phyloP scores from a whole-genome alignment of 2,113 vertebrate genomes.

The Sapayoa aenigma region DNA sequence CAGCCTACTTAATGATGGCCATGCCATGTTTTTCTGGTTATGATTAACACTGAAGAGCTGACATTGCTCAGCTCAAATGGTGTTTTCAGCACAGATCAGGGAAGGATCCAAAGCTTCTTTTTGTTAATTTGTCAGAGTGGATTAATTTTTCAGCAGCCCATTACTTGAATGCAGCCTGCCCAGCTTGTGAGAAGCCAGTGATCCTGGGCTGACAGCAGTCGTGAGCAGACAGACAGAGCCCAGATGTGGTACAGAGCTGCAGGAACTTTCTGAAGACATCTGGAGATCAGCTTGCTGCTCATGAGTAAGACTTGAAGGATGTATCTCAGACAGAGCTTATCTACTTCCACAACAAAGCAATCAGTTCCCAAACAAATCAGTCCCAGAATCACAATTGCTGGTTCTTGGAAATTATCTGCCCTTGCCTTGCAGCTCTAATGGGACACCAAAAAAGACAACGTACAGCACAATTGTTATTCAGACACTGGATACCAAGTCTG shows the following conservation, averaged over 20 bases:
- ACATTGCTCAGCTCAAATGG: neutral
- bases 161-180: neutral
- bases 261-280: neutral
- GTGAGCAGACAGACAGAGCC: neutral
- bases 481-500: neutral
- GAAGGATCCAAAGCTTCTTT: slow-evolving; percentile 41
- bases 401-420: neutral
- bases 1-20: neutral
- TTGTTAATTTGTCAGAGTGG: slow-evolving; percentile 56
- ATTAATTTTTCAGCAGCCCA: slow-evolving; percentile 62
- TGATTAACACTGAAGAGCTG: neutral
- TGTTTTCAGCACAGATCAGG: neutral
- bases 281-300: slow-evolving; percentile 35
- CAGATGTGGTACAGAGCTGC: slow-evolving; percentile 13
- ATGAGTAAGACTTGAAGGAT: neutral
- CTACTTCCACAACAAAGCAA: neutral
- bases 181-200: neutral
- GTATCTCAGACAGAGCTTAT: neutral
- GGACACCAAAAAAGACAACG: neutral
- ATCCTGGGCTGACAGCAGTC: neutral
- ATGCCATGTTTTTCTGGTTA: neutral
- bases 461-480: neutral
- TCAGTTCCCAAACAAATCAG: neutral
- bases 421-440: neutral
- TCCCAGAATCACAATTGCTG: neutral